These are phyloP conservation scores for Numida meleagris DNA, from an alignment of 2,113 vertebrate species.

Conservation along the genomic window DNA sequence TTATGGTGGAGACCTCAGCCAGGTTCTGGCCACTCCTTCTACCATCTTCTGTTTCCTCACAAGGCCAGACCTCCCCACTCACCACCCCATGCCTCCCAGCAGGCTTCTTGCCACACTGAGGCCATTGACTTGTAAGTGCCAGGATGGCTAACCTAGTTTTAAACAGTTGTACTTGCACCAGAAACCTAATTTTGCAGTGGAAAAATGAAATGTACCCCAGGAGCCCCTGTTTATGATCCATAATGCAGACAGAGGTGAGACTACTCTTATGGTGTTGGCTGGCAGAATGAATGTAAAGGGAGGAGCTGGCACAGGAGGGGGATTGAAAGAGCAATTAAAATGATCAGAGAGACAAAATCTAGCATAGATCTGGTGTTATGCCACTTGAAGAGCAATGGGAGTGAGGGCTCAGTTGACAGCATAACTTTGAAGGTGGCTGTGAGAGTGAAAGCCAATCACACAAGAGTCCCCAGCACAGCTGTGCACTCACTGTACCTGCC, in stretches of 20 bases:
- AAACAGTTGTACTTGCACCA: fast-evolving
- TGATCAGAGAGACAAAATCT: background rate
- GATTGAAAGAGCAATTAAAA: background rate
- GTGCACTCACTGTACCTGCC: background rate
- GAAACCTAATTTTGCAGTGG: background rate
- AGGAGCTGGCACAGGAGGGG: background rate
- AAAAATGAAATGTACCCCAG: background rate
- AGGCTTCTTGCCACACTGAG: background rate
- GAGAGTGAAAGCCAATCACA: background rate
- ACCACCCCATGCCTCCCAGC: background rate
- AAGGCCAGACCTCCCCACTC: background rate
- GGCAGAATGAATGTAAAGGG: background rate
- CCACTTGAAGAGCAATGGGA: background rate
- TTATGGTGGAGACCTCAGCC: background rate
- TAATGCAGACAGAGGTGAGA: fast-evolving
- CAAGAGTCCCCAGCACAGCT: background rate
- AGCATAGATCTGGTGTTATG: background rate
- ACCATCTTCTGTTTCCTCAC: background rate
- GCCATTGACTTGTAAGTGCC: fast-evolving
- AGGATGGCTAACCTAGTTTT: background rate
- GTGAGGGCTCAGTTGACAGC: background rate
- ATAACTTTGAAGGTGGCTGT: background rate
- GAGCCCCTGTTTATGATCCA: background rate
- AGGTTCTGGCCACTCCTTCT: background rate
- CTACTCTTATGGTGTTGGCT: fast-evolving